Conservation (phyloP, 2,113 vertebrate species). For the Xenopus tropicalis region DNA sequence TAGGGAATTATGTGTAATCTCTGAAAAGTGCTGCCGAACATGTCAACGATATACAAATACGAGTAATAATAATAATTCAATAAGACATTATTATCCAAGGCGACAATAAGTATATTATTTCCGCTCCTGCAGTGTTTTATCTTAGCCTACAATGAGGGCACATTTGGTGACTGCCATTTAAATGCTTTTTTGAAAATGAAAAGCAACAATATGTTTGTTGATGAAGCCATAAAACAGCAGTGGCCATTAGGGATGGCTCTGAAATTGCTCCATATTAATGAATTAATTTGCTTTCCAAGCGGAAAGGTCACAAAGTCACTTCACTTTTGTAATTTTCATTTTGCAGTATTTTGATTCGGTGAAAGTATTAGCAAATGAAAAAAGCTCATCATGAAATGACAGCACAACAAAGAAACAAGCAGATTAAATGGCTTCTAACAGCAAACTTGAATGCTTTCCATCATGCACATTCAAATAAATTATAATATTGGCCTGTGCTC, state of each 20-base stretch:
- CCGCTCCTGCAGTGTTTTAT: conserved; percentile 10
- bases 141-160: conserved; percentile 23
- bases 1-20: too few species aligned
- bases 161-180: conserved; percentile 33
- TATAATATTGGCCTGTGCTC: too few species aligned
- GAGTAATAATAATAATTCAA: too few species aligned
- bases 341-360: not conserved
- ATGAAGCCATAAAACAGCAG: conserved; percentile 41
- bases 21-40: too few species aligned
- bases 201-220: conserved; percentile 42
- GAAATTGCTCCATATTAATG: conserved; percentile 39
- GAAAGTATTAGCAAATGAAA: not conserved
- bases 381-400: not conserved
- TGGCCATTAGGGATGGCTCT: conserved; percentile 35
- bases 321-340: conserved; percentile 18
- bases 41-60: too few species aligned
- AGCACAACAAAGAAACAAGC: not conserved
- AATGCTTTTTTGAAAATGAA: conserved; percentile 41
- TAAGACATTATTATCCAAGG: too few species aligned
- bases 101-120: not conserved
- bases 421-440: too few species aligned
- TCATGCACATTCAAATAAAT: too few species aligned
- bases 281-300: conserved; percentile 43
- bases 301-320: conserved; percentile 41
- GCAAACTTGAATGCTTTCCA: too few species aligned